Percentiles rank a stretch among this genome's conserved stretches.
These are phyloP conservation scores for Anorthoa munda DNA, from an alignment of 2,888 invertebrate species.

Conservation along the genomic window DNA sequence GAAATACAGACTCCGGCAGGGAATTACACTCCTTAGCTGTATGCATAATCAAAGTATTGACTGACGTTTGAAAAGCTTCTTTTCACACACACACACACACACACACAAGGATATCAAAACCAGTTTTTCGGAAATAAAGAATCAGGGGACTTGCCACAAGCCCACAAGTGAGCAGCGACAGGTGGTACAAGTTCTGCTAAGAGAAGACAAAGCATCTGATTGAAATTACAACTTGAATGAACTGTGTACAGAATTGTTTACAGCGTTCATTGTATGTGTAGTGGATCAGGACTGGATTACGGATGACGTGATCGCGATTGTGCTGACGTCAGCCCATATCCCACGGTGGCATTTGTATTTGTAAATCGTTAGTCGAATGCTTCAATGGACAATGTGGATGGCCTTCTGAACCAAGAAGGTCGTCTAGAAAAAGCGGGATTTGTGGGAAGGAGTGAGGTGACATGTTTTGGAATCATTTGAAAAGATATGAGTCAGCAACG, in stretches of 20 bases:
- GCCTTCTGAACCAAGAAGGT: conserved; percentile 38
- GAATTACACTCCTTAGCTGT: too few species aligned
- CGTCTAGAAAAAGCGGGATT: neutral
- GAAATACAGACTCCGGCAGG: too few species aligned
- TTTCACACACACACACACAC: too few species aligned
- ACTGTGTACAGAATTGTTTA: conserved; percentile 16
- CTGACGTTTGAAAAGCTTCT: neutral
- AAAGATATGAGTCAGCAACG: neutral
- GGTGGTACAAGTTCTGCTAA: neutral
- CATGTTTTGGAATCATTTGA: neutral
- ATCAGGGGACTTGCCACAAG: neutral
- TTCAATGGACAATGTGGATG: conserved; percentile 25
- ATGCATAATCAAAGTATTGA: too few species aligned
- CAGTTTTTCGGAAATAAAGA: neutral
- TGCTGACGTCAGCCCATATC: conserved; percentile 64
- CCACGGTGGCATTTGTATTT: conserved; percentile 45
- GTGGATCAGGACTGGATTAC: conserved; percentile 48
- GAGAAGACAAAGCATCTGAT: neutral
- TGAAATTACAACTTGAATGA: conserved; percentile 8
- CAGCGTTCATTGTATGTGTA: conserved; percentile 16
- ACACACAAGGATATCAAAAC: neutral
- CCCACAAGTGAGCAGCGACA: neutral
- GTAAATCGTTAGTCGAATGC: conserved; percentile 39
- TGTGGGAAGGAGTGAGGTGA: neutral
- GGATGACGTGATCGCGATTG: conserved; percentile 67